phyloP scores from a whole-genome alignment of 2,113 vertebrate species.

The Picathartes gymnocephalus region DNA sequence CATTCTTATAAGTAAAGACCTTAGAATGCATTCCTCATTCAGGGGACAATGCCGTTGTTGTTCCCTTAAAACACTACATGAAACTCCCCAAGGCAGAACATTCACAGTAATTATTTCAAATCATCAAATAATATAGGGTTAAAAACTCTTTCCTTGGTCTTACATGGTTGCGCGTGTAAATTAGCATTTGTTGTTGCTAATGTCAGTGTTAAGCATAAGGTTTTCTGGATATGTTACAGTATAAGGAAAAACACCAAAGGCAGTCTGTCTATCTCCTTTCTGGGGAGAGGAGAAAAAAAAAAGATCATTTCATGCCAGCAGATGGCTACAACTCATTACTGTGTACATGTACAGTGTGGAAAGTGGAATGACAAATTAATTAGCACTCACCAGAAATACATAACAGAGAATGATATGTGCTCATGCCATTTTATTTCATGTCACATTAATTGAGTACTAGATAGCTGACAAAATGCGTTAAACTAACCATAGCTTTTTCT shows the following conservation, averaged over 20 bases:
- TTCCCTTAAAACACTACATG: neutral
- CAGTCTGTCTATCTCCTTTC: slow-evolving; percentile 6
- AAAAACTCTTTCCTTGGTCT: neutral
- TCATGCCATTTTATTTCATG: slow-evolving; percentile 50
- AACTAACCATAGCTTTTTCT: neutral
- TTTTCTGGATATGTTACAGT: neutral
- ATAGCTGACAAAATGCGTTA: slow-evolving; percentile 46
- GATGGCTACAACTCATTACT: slow-evolving; percentile 68
- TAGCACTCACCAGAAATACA: slow-evolving; percentile 54
- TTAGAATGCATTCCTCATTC: neutral
- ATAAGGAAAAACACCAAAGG: slow-evolving; percentile 12
- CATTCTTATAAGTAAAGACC: neutral
- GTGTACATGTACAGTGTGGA: slow-evolving; percentile 29
- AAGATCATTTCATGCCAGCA: slow-evolving; percentile 52
- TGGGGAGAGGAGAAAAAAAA: neutral
- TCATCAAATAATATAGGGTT: neutral
- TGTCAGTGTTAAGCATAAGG: slow-evolving; percentile 5
- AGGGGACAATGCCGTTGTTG: neutral
- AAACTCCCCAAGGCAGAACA: neutral
- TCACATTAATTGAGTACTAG: slow-evolving; percentile 59
- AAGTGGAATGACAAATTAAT: slow-evolving; percentile 65
- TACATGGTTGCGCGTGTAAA: neutral
- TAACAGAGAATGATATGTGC: slow-evolving; percentile 36
- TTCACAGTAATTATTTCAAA: neutral
- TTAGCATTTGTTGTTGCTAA: slow-evolving; percentile 11